Evolutionary conservation across 2,888 invertebrate species (phyloP).

Genomic region (Sinhomidia bicolor): DNA sequence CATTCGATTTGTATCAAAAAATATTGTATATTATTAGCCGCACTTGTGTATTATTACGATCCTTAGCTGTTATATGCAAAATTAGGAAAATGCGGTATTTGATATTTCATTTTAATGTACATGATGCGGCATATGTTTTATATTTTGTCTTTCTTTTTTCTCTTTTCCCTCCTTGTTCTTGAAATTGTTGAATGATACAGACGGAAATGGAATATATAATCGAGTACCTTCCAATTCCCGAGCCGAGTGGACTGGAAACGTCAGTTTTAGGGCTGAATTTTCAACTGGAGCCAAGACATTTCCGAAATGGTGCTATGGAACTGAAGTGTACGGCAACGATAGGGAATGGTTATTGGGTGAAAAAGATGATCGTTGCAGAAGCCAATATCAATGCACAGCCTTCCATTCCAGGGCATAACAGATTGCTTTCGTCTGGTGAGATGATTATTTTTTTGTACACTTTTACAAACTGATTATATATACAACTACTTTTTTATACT

Average conservation of each 20-base stretch:
- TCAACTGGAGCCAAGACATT: slow-evolving; percentile 76
- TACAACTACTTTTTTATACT: not conserved
- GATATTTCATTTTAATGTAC: slow-evolving; percentile 61
- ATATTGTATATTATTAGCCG: slow-evolving; percentile 27
- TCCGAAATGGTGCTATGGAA: slow-evolving; percentile 76
- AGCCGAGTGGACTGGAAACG: slow-evolving; percentile 78
- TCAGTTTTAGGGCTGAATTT: slow-evolving; percentile 76
- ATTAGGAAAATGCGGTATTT: slow-evolving; percentile 58
- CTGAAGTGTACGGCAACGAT: slow-evolving; percentile 80
- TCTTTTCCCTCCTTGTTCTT: too few species aligned
- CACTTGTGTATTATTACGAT: slow-evolving; percentile 27
- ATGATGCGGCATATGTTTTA: slow-evolving; percentile 51
- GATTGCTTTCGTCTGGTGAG: slow-evolving; percentile 71
- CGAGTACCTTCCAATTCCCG: slow-evolving; percentile 78
- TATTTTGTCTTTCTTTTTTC: slow-evolving; percentile 3
- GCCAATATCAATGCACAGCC: slow-evolving; percentile 80
- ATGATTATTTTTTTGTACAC: slow-evolving; percentile 19
- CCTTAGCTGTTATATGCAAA: slow-evolving; percentile 30
- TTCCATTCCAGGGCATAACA: slow-evolving; percentile 78
- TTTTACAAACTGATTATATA: not conserved
- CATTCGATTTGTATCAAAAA: slow-evolving; percentile 54
- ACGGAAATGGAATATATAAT: slow-evolving; percentile 75
- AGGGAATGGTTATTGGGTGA: slow-evolving; percentile 80
- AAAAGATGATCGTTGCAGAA: slow-evolving; percentile 73
- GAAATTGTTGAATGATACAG: slow-evolving; percentile 64